phyloP scores from a whole-genome alignment of 2,797 vertebrate species.

The Neopelma chrysocephalum region DNA sequence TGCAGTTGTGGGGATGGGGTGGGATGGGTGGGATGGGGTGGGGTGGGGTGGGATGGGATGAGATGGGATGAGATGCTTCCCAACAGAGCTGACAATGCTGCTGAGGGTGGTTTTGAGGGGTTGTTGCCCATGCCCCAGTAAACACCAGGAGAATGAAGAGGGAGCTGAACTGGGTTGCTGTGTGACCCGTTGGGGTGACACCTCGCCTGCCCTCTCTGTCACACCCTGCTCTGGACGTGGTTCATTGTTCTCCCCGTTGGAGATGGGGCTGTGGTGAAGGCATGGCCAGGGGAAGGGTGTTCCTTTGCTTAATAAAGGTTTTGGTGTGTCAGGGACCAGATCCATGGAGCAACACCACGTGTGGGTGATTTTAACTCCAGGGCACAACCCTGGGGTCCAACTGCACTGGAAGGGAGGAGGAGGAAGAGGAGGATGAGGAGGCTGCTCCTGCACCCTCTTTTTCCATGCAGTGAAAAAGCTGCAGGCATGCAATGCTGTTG shows the following conservation, averaged over 20 bases:
- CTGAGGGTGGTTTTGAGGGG: background rate
- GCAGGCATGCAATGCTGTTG: background rate
- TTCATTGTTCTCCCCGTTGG: background rate
- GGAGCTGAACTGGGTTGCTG: background rate
- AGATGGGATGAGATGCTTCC: background rate
- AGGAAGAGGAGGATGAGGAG: background rate
- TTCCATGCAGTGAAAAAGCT: background rate
- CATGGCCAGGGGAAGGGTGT: fast-evolving
- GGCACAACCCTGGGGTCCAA: background rate
- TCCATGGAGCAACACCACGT: background rate
- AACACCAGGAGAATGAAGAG: background rate
- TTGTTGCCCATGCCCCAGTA: background rate
- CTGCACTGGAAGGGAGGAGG: background rate
- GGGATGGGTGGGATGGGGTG: background rate
- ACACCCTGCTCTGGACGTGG: background rate
- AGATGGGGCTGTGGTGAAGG: background rate
- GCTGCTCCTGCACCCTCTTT: background rate
- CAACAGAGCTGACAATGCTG: no score
- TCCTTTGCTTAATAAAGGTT: background rate
- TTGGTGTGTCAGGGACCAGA: background rate
- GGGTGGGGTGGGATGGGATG: no score
- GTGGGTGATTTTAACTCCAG: background rate
- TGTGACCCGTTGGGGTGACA: background rate
- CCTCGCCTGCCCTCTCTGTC: background rate
- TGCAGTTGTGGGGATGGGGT: background rate